These are phyloP conservation scores for Diarsia rubi DNA, from an alignment of 2,888 invertebrate genomes.

Conservation along the genomic window DNA sequence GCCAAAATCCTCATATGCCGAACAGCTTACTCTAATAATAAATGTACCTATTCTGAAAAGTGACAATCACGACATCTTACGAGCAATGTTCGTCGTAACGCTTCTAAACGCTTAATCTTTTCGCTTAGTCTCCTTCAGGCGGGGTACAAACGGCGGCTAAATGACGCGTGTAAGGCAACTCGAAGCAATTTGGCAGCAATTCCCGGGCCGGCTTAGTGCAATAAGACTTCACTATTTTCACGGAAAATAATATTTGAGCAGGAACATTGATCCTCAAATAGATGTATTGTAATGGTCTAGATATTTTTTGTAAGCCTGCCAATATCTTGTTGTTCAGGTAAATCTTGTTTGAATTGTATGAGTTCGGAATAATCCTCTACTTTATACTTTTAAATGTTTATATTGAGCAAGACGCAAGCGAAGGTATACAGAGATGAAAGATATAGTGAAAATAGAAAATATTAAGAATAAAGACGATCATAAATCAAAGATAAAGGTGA, in stretches of 20 bases:
- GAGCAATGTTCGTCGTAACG: slow-evolving; percentile 47
- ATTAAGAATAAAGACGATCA: no score
- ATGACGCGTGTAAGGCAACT: slow-evolving; percentile 87
- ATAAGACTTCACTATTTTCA: slow-evolving; percentile 75
- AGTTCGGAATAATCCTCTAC: no score
- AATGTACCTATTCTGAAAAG: slow-evolving; percentile 34
- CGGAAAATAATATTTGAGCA: slow-evolving; percentile 78
- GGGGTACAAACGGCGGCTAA: slow-evolving; percentile 76
- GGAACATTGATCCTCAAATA: slow-evolving; percentile 65
- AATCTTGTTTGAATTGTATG: not conserved
- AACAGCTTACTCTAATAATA: slow-evolving; percentile 30
- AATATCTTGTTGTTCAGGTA: slow-evolving; percentile 14
- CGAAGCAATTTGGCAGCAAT: slow-evolving; percentile 88
- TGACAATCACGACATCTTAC: slow-evolving; percentile 45
- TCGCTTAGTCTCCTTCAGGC: slow-evolving; percentile 60
- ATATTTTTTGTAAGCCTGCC: slow-evolving; percentile 36
- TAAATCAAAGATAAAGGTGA: no score
- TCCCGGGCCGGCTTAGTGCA: slow-evolving; percentile 76
- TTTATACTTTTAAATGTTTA: no score
- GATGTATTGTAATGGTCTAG: slow-evolving; percentile 52
- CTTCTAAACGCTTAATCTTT: slow-evolving; percentile 63
- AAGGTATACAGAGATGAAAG: no score
- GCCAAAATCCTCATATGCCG: not conserved
- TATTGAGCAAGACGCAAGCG: no score
- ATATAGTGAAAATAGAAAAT: no score